These are phyloP conservation scores for Prorops nasuta DNA, from an alignment of 1,140 invertebrate species.

Conservation along the genomic window DNA sequence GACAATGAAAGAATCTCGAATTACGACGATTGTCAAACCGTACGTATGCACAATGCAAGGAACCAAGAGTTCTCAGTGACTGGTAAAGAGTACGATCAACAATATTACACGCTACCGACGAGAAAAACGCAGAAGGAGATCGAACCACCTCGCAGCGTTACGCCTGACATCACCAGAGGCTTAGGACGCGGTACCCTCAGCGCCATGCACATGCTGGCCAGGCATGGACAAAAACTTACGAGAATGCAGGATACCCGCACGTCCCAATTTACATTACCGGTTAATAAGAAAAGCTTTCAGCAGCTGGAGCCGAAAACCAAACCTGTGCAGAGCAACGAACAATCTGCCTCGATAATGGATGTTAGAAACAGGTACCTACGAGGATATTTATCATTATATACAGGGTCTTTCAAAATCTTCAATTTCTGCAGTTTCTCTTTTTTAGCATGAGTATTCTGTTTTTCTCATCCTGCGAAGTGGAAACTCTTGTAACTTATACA, in stretches of 20 bases:
- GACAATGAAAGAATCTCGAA: conserved; percentile 8
- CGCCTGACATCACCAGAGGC: conserved; percentile 60
- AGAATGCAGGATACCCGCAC: conserved; percentile 1
- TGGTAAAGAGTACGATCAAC: conserved; percentile 20
- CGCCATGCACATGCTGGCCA: conserved; percentile 43
- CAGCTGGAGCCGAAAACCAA: conserved; percentile 19
- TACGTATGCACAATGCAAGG: conserved; percentile 26
- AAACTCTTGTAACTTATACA: too few relatives aligned
- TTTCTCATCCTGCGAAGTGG: too few relatives aligned
- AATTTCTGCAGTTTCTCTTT: too few relatives aligned
- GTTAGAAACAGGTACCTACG: conserved; percentile 49
- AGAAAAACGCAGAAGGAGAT: conserved; percentile 42
- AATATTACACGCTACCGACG: conserved; percentile 48
- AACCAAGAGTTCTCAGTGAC: conserved; percentile 31
- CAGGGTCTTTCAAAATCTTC: too few relatives aligned
- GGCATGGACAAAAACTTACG: conserved; percentile 33
- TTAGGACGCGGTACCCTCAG: conserved; percentile 40
- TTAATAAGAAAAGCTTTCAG: conserved; percentile 7
- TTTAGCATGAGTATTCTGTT: too few relatives aligned
- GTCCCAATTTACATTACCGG: neutral
- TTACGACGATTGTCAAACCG: conserved; percentile 24
- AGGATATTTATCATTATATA: too few relatives aligned
- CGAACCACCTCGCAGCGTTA: conserved; percentile 57
- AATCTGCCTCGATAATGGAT: conserved; percentile 16
- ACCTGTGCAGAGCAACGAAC: conserved; percentile 26